A percentile compares a stretch with the other conserved stretches of the same genome.
Evolutionary conservation across 2,113 vertebrate genomes (phyloP).

Genomic region (Opisthocomus hoazin): DNA sequence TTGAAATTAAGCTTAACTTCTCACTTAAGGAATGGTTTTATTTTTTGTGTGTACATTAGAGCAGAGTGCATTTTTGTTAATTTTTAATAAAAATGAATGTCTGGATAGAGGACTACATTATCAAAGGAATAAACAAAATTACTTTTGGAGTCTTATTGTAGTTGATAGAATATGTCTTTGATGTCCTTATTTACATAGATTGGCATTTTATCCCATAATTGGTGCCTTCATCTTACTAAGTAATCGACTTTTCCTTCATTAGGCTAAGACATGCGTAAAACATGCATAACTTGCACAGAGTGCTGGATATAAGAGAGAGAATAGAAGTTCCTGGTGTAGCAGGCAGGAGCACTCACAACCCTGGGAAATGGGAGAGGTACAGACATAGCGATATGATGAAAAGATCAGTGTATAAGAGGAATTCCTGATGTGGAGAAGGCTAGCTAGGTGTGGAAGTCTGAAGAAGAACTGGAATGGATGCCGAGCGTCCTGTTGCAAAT

Average conservation of each 20-base stretch:
- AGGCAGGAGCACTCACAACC: neutral
- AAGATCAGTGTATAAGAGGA: neutral
- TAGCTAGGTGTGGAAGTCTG: neutral
- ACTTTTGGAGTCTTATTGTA: neutral
- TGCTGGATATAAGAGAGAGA: neutral
- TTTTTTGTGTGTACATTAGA: neutral
- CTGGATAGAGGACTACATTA: neutral
- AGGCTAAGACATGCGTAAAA: neutral
- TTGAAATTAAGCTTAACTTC: neutral
- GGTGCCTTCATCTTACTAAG: neutral
- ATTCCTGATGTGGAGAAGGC: neutral
- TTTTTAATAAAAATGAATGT: neutral
- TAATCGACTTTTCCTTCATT: neutral
- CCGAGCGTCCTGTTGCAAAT: neutral
- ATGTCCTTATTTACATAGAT: neutral
- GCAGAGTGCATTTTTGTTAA: neutral
- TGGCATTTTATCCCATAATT: neutral
- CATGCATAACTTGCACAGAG: neutral
- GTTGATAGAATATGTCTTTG: neutral
- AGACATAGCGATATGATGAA: neutral
- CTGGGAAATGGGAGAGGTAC: neutral
- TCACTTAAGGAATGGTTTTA: neutral
- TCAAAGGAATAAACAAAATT: neutral
- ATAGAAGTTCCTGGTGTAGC: neutral
- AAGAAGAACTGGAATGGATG: neutral